Evolutionary conservation across 2,113 vertebrate genomes (phyloP).

Genomic region (Plecturocebus donacophilus): DNA sequence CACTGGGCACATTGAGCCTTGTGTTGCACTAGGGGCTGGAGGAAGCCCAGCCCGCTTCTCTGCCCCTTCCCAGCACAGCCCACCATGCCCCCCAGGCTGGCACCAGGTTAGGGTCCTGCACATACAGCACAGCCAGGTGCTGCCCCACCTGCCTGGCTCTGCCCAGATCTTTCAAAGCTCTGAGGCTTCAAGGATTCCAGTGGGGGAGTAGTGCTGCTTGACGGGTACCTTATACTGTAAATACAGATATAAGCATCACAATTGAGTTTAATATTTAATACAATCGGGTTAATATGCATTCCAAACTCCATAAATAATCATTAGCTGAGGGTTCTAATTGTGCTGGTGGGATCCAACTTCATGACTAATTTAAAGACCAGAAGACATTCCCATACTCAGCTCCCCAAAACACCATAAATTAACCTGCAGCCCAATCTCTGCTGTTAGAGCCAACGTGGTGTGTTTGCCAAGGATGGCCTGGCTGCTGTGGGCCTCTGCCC

Average conservation of each 20-base stretch:
- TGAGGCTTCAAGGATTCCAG: neutral
- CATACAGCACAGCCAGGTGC: accelerated
- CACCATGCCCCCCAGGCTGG: too few relatives aligned
- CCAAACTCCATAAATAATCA: slow-evolving; percentile 80
- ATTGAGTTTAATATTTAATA: slow-evolving; percentile 84
- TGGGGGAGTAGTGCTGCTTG: accelerated
- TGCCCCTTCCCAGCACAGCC: accelerated
- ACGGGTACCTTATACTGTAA: slow-evolving; percentile 66
- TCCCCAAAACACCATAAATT: slow-evolving; percentile 35
- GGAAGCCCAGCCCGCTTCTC: neutral
- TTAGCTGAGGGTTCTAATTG: slow-evolving; percentile 81
- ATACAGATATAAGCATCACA: slow-evolving; percentile 74
- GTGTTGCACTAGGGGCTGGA: neutral
- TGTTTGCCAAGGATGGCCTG: accelerated
- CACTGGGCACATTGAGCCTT: neutral
- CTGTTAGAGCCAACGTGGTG: neutral
- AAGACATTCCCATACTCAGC: slow-evolving; percentile 25
- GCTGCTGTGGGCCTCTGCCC: accelerated
- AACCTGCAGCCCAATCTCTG: neutral
- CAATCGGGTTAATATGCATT: slow-evolving; percentile 78
- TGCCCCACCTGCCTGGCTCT: neutral
- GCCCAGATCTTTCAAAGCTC: accelerated
- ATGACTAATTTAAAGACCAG: slow-evolving; percentile 81
- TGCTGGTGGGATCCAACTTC: slow-evolving; percentile 81
- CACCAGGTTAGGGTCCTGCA: accelerated